Evolutionary conservation across 2,797 vertebrate genomes (phyloP).

Genomic region (Steatocranus sp.): DNA sequence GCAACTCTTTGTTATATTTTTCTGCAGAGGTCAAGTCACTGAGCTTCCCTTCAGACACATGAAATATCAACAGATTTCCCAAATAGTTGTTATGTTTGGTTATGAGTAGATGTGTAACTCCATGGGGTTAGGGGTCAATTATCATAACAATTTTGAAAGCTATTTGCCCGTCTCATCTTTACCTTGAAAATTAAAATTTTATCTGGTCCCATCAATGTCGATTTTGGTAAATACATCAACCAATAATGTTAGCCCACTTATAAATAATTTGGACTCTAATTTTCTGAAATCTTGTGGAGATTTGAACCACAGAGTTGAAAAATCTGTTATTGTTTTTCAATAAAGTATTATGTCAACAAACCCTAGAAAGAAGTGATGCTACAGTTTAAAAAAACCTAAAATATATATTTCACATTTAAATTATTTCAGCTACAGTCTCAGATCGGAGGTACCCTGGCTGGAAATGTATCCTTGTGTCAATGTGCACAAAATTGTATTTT

Average conservation of each 20-base stretch:
- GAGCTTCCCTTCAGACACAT: neutral
- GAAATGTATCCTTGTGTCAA: neutral
- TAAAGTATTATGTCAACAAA: neutral
- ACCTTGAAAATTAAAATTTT: accelerated
- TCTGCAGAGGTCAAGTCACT: accelerated
- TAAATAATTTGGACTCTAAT: neutral
- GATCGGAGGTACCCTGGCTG: neutral
- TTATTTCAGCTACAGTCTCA: neutral
- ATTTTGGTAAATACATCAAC: neutral
- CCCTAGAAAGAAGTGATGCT: neutral
- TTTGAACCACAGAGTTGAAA: neutral
- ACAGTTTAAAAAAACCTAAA: neutral
- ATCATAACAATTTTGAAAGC: neutral
- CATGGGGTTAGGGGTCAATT: neutral
- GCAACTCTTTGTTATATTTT: neutral
- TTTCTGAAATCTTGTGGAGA: neutral
- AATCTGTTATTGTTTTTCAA: neutral
- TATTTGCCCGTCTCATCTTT: neutral
- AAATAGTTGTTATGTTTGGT: neutral
- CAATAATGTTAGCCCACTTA: neutral
- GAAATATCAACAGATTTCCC: neutral
- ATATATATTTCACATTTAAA: neutral
- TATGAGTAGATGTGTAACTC: neutral
- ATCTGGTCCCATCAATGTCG: accelerated
- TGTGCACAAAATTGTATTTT: accelerated